Base-by-base conservation (phyloP, 2,888 invertebrate species). In the Sinopyrophorus schimmeli region DNA sequence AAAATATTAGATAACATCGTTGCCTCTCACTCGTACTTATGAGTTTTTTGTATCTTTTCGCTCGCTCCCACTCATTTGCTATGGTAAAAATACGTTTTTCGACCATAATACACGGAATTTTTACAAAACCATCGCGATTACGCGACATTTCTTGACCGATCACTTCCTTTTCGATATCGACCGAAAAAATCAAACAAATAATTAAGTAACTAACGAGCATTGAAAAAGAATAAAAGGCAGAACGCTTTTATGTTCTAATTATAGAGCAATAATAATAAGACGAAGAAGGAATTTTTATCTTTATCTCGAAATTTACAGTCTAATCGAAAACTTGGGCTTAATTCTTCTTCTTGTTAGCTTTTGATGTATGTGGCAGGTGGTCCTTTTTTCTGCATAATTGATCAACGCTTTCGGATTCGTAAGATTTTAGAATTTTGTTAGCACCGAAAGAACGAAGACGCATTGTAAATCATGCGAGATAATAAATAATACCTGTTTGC, bases 71-170 rank as follows among this genome's bases (percentile, higher is more conserved):
- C n/a, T n/a, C n/a, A n/a, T n/a, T n/a, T n/a, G n/a, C n/a, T n/a
- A n/a, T n/a, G n/a, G n/a, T n/a, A n/a, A n/a, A n/a, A n/a, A n/a
- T n/a, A n/a, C n/a, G n/a, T n/a, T n/a, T n/a, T n/a, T n/a, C n/a
- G n/a, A n/a, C n/a, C n/a, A n/a, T n/a, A n/a, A n/a, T n/a, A n/a
- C n/a, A n/a, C n/a, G n/a, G n/a, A n/a, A n/a, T n/a, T n/a, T n/a
- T n/a, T n/a, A n/a, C n/a, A n/a, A n/a, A n/a, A n/a, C n/a, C n/a
- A n/a, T n/a, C n/a, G n/a, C n/a, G n/a, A n/a, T n/a, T n/a, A n/a
- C n/a, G n/a, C n/a, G n/a, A n/a, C n/a, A n/a, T n/a, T n/a, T 53
- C 44, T 44, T 53, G 53, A 53, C 53, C 47, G 47, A 52, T 52
- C 34, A 52, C 52, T 47, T 52, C 47, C 52, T 47, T 39, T 46